A percentile compares a stretch with the other conserved stretches of the same genome.
phyloP scores from a whole-genome alignment of 64 coral and sea anemone species.

The Actinia equina region DNA sequence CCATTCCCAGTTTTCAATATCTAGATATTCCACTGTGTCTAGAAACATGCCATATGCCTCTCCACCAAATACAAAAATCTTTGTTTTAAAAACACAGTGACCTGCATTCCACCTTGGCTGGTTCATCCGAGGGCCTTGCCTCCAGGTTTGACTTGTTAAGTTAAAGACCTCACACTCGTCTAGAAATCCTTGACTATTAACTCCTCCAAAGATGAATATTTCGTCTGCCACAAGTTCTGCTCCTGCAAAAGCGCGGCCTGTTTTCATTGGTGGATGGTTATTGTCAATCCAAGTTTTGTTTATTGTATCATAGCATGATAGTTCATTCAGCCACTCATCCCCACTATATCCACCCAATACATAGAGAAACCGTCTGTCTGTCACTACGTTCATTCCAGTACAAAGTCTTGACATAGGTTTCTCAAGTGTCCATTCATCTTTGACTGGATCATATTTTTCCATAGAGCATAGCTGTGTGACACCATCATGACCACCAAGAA shows the following conservation, averaged over 20 bases:
- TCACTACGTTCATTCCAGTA: not conserved
- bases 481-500: slow-evolving; percentile 5
- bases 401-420: not conserved
- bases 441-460: not conserved
- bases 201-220: slow-evolving; percentile 5
- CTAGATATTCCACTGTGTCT: slow-evolving; percentile 14
- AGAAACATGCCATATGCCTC: not conserved
- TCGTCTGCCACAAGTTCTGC: not conserved
- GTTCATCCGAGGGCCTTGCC: not conserved
- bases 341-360: slow-evolving; percentile 11
- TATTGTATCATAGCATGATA: not conserved
- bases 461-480: slow-evolving; percentile 16
- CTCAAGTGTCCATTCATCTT: slow-evolving; percentile 2
- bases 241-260: not conserved
- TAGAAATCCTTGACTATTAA: not conserved
- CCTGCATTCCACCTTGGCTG: not conserved
- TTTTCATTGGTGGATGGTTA: not conserved
- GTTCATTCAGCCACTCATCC: not conserved
- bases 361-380: not conserved
- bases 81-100: not conserved
- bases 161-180: not conserved
- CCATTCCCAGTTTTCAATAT: slow-evolving; percentile 7
- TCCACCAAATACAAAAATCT: slow-evolving; percentile 22
- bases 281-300: not conserved
- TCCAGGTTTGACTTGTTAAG: not conserved